Percentiles rank a stretch among this genome's conserved stretches.
Conservation (phyloP, 2,888 invertebrate species). For the Blastobasis lacticolella region DNA sequence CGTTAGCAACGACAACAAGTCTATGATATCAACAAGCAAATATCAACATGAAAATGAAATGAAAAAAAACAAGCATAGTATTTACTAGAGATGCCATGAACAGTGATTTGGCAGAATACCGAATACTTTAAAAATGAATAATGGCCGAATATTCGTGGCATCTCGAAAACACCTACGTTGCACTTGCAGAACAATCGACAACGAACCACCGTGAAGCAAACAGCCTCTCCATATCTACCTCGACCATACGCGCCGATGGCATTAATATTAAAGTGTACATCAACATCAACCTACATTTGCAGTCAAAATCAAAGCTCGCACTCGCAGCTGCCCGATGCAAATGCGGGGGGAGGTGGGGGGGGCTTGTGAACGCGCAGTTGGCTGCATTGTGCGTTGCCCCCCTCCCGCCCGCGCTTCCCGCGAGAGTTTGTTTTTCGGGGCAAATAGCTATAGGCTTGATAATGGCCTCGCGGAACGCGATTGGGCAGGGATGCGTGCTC, state of each 20-base stretch:
- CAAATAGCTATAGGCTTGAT: constrained; percentile 75
- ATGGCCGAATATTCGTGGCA: no score
- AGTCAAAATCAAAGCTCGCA: constrained; percentile 53
- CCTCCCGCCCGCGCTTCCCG: constrained; percentile 43
- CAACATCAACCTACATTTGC: constrained; percentile 23
- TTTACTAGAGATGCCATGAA: no score
- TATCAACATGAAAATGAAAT: no score
- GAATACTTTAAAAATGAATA: no score
- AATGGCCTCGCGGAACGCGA: constrained; percentile 66
- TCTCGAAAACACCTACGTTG: constrained; percentile 2
- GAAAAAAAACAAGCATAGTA: no score
- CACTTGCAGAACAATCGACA: neutral
- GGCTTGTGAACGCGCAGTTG: constrained; percentile 64
- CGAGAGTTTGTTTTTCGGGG: constrained; percentile 75
- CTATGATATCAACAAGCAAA: no score
- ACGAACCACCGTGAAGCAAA: neutral
- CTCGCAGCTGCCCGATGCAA: constrained; percentile 57
- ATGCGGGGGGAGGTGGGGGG: constrained; percentile 41
- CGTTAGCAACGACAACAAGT: no score
- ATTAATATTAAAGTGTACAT: constrained; percentile 22
- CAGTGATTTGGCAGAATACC: no score
- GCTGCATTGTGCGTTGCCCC: constrained; percentile 58
- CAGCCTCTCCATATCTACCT: constrained; percentile 4
- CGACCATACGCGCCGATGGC: neutral
- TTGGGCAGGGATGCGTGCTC: constrained; percentile 31